phyloP scores from a whole-genome alignment of 2,888 invertebrate genomes.

The Perithous albicinctus region DNA sequence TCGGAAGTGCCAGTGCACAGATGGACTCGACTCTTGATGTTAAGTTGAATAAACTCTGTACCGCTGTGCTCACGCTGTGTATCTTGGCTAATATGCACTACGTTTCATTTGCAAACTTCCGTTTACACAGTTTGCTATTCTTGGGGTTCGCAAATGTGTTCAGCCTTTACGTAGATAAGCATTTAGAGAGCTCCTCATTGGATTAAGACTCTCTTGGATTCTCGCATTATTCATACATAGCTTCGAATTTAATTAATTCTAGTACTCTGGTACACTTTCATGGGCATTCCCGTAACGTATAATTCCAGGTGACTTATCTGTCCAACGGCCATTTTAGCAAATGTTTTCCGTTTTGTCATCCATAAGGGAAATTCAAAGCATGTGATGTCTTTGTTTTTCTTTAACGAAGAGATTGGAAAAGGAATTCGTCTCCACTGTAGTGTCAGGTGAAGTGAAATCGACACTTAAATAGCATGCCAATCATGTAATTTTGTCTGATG shows the following conservation, averaged over 20 bases:
- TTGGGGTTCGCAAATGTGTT: background rate
- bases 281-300: no score
- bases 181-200: background rate
- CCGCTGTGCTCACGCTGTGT: background rate
- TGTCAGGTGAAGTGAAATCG: no score
- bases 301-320: no score
- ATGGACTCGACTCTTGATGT: slow-evolving; percentile 16
- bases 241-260: background rate
- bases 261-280: no score
- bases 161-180: background rate
- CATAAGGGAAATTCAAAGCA: no score
- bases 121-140: slow-evolving; percentile 4
- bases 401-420: no score
- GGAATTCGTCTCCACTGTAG: no score
- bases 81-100: slow-evolving; percentile 9
- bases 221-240: background rate
- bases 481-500: no score
- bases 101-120: background rate
- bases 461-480: no score
- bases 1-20: background rate
- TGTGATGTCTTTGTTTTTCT: no score
- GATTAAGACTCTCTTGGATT: background rate
- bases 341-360: no score
- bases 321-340: no score
- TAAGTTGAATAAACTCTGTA: slow-evolving; percentile 34